Evolutionary conservation across 2,888 invertebrate genomes (phyloP), one percentile per base, ranked within the genome.

Genomic region (Andrena marginata): DNA sequence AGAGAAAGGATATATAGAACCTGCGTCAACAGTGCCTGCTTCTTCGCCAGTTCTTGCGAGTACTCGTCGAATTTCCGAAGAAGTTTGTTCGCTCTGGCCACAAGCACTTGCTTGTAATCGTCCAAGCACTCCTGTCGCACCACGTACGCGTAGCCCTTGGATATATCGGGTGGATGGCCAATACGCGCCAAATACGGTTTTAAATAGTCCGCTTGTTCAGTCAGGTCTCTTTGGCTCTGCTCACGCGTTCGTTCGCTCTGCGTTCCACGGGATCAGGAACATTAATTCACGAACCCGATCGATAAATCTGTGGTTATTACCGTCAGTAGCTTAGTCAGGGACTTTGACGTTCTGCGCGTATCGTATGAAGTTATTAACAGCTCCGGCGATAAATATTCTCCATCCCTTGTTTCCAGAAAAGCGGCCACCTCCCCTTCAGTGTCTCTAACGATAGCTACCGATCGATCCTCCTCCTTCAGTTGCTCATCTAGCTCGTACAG

Each of bases 1-100:
- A 13, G 26, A 75, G 51, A 62, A 16, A 48, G 23, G 42, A 13
- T 56, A 23, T 20, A 31, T 26, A 63, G 60, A 77, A 93, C 93
- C 87, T 92, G 88, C n/a, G 84, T 94, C 85, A 96, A 96, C 95
- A 96, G 95, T 4, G 95, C 90, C 78, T 96, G 95, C 89, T 95
- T 95, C 4, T 93, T 94, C 81, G 95, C 95, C 78, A 96, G 94
- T 82, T 95, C 95, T 0, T 93, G 78, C 71, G 95, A 95, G 69
- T 94, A 93, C 95, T 95, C 94, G 87, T 97, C 96, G 91, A 96
- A 97, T 85, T 96, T 95, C 31, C 94, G 94, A 87, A 97, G 96
- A 31, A 97, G 95, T 49, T 95, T 93, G 82, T 95, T 96, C 20
- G 97, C 96, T 56, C 97, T 94, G 0, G 95, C 94, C 4, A 97